Percentiles rank a stretch among this genome's conserved stretches.
Conservation (phyloP, 2,113 vertebrate genomes). For the Indicator maculatus region DNA sequence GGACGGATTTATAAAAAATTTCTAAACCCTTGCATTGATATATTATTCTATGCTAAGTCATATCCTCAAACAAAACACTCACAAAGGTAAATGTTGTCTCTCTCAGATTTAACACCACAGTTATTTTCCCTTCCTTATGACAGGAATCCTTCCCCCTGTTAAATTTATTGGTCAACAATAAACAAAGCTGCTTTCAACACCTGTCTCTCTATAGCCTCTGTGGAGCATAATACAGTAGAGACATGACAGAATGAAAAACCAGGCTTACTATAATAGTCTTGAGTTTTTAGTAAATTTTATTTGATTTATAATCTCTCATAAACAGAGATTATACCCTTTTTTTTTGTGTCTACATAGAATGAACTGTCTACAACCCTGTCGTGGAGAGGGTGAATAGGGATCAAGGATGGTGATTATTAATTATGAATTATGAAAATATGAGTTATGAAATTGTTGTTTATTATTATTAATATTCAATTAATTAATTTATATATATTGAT, state of each 20-base stretch:
- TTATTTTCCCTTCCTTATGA: conserved; percentile 36
- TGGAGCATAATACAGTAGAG: background rate
- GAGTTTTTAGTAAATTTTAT: background rate
- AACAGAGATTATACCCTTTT: background rate
- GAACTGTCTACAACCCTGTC: background rate
- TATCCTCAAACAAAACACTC: background rate
- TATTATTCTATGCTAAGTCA: background rate
- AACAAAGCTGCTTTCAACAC: conserved; percentile 26
- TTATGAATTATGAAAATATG: too few species aligned
- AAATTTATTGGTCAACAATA: conserved; percentile 17
- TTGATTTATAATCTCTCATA: background rate
- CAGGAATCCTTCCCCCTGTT: background rate
- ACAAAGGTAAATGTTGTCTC: background rate
- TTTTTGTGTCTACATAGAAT: background rate
- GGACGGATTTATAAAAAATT: background rate
- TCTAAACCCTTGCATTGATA: background rate
- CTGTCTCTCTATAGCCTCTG: background rate
- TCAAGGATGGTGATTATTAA: too few species aligned
- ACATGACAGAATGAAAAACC: background rate
- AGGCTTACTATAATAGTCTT: background rate
- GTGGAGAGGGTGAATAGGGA: too few species aligned
- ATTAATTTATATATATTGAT: too few species aligned
- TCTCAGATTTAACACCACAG: background rate
- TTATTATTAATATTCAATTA: too few species aligned
- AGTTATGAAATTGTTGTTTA: too few species aligned